Conservation (phyloP, 2,113 vertebrate genomes). For the Periophthalmus modestus region DNA sequence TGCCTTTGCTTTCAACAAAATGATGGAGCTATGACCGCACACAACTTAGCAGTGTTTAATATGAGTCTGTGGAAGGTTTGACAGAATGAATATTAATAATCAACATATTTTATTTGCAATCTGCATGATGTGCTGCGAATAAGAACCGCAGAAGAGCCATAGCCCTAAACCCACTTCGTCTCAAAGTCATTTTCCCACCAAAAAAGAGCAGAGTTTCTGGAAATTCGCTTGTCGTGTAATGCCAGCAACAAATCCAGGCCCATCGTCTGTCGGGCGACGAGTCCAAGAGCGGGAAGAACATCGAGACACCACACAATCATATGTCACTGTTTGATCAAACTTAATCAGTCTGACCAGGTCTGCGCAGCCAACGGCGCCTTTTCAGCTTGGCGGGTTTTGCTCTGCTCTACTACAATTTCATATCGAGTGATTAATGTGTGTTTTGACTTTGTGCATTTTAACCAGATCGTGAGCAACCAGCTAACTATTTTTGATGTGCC, state of each 20-base stretch:
- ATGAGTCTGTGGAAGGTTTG: neutral
- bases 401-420: slow-evolving; percentile 53
- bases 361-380: slow-evolving; percentile 54
- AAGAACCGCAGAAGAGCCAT: slow-evolving; percentile 13
- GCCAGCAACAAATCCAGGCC: slow-evolving; percentile 63
- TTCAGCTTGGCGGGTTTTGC: slow-evolving; percentile 57
- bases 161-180: slow-evolving; percentile 33
- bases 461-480: slow-evolving; percentile 36
- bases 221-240: slow-evolving; percentile 28
- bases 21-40: slow-evolving; percentile 8
- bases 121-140: neutral
- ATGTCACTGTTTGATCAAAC: slow-evolving; percentile 65
- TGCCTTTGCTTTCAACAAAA: slow-evolving; percentile 29
- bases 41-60: neutral
- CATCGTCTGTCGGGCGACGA: slow-evolving; percentile 55
- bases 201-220: slow-evolving; percentile 52
- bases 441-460: slow-evolving; percentile 50
- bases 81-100: neutral
- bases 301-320: slow-evolving; percentile 63
- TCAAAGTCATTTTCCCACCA: slow-evolving; percentile 52
- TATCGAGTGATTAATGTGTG: slow-evolving; percentile 43
- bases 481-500: slow-evolving; percentile 15
- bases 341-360: slow-evolving; percentile 61
- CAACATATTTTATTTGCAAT: neutral
- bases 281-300: slow-evolving; percentile 65